Base-by-base conservation (phyloP, 2,113 vertebrate genomes). In the Gallinago paraguaiae region DNA sequence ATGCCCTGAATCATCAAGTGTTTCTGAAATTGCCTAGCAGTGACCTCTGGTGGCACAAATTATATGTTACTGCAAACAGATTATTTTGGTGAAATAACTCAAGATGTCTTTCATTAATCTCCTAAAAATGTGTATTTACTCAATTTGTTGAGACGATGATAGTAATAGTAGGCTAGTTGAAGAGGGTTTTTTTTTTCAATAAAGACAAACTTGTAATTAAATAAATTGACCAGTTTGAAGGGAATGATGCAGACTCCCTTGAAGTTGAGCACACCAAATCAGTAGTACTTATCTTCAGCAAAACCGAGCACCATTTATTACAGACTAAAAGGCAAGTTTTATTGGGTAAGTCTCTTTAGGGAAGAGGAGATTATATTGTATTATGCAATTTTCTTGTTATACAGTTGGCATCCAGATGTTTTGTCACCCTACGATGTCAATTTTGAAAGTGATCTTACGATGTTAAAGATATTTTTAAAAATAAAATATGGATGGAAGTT, bases 31-130 rank as follows among this genome's bases (percentile, higher is more conserved):
- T 91, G 94, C 43, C 8, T 53, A 64, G 70, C 86, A 97, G 89
- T 88, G 97, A 93, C 97, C 89, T 94, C 97, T 92, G 89, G 82
- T 94, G 97, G 93, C 88, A 31, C 53, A 80, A 91, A 72, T 63
- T 51, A 43, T 30, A 25, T 93, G 35, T 46, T 72, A 39, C 83
- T 82, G 24, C 67, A 46, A 35, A 2, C 39, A 45, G 22, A 13
- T 24, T 8, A 6, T 22, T 84, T 33, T 0, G 1, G 27, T 59
- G 43, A 24, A 43, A 6, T 31, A 20, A 61, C 18, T 68, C 17
- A 5, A 56, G 43, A 23, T 67, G 24, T 27, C 25, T 3, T 15
- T 64, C 39, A 19, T 63, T 43, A 25, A 27, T 81, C 13, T 46
- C 25, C 24, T 43, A 35, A 81, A 46, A 61, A 19, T 18, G 16